phyloP scores from a whole-genome alignment of 2,888 invertebrate genomes.

The Drosophila macrospina region DNA sequence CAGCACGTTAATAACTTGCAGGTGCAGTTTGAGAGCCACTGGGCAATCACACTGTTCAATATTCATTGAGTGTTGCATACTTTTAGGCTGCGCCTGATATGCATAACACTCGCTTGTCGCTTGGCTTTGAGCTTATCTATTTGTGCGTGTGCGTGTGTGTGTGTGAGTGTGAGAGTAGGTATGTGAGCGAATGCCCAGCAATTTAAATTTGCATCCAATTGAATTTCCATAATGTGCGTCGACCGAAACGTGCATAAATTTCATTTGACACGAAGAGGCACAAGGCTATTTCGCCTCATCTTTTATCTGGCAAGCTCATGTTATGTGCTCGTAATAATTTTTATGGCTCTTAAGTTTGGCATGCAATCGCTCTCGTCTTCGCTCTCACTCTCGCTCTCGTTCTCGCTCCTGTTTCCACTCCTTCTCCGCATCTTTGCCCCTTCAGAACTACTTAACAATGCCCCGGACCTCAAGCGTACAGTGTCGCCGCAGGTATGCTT shows the following conservation, averaged over 20 bases:
- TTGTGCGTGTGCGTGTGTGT: constrained; percentile 16
- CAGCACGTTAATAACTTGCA: constrained; percentile 18
- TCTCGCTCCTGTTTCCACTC: too few species aligned
- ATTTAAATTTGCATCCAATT: constrained; percentile 79
- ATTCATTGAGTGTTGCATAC: constrained; percentile 67
- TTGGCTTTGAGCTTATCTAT: constrained; percentile 2
- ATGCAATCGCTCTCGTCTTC: constrained; percentile 31
- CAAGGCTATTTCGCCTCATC: constrained; percentile 40
- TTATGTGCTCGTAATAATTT: constrained; percentile 78
- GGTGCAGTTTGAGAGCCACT: constrained; percentile 21
- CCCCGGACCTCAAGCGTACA: constrained; percentile 29
- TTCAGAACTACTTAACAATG: constrained; percentile 45
- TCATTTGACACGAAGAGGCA: constrained; percentile 66
- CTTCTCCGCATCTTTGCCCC: not conserved
- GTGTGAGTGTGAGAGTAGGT: constrained; percentile 2
- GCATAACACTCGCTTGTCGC: constrained; percentile 46
- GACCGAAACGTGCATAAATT: constrained; percentile 76
- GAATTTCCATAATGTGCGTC: constrained; percentile 77
- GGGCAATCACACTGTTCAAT: constrained; percentile 51
- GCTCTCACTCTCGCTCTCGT: not conserved
- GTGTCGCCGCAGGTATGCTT: constrained; percentile 72
- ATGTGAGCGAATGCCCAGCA: constrained; percentile 41
- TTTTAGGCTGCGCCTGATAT: constrained; percentile 63
- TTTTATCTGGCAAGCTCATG: constrained; percentile 56
- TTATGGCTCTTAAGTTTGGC: constrained; percentile 75